phyloP scores from a whole-genome alignment of 2,797 vertebrate species.

The Mico argentatus region DNA sequence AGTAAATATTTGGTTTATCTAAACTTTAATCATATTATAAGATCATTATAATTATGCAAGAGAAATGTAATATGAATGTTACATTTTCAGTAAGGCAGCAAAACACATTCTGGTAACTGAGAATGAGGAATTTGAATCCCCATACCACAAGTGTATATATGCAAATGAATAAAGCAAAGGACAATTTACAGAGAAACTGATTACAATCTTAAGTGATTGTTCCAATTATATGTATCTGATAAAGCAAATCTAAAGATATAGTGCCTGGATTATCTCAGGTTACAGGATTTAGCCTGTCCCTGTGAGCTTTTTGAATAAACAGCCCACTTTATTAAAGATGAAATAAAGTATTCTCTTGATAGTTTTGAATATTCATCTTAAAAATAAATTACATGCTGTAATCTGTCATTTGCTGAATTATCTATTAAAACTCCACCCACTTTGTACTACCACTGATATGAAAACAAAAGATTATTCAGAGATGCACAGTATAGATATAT shows the following conservation, averaged over 20 bases:
- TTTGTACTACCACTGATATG: neutral
- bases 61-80: neutral
- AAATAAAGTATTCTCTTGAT: constrained; percentile 22
- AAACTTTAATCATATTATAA: constrained; percentile 17
- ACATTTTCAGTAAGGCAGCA: neutral
- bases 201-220: constrained; percentile 20
- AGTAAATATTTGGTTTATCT: constrained; percentile 34
- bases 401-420: constrained; percentile 30
- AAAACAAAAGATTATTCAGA: neutral
- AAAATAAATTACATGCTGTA: neutral
- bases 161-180: neutral
- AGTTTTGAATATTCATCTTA: constrained; percentile 48
- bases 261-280: constrained; percentile 5
- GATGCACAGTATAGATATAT: neutral
- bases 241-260: constrained; percentile 41
- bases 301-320: neutral
- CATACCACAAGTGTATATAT: neutral
- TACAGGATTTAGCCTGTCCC: neutral
- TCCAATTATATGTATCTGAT: constrained; percentile 53
- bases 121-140: neutral
- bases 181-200: constrained; percentile 26
- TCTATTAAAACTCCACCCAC: neutral
- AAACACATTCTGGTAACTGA: neutral
- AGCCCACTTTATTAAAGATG: constrained; percentile 9
- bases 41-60: constrained; percentile 20